phyloP scores from a whole-genome alignment of 2,797 vertebrate species.

The Botia almorhae region DNA sequence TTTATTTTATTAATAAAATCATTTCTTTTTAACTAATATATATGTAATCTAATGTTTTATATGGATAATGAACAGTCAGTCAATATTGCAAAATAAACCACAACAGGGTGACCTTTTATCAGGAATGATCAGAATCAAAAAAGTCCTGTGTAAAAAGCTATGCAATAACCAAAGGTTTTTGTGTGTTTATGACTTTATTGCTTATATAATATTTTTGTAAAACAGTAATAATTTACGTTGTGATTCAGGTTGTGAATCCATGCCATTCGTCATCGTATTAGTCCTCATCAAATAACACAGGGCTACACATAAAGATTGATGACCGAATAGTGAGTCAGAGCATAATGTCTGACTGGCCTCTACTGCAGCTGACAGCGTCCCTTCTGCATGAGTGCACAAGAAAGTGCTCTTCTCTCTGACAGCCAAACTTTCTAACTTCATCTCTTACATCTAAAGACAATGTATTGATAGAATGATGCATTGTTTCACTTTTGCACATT shows the following conservation, averaged over 20 bases:
- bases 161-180: neutral
- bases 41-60: no score
- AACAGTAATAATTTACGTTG: neutral
- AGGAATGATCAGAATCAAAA: no score
- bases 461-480: slow-evolving; percentile 6
- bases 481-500: slow-evolving; percentile 1
- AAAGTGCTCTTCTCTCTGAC: slow-evolving; percentile 62
- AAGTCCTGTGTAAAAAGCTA: neutral
- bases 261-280: slow-evolving; percentile 33
- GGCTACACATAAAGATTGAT: slow-evolving; percentile 54
- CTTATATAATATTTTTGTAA: neutral
- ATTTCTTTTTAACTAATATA: no score
- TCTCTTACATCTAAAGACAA: slow-evolving; percentile 6
- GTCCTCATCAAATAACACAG: slow-evolving; percentile 38
- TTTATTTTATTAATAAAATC: neutral
- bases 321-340: slow-evolving; percentile 72
- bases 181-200: neutral
- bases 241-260: neutral
- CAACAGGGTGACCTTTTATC: no score
- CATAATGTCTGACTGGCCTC: slow-evolving; percentile 66
- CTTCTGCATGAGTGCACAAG: slow-evolving; percentile 64
- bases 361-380: slow-evolving; percentile 74
- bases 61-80: no score
- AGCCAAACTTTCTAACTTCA: slow-evolving; percentile 27
- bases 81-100: neutral